Base-by-base conservation (phyloP, 2,888 invertebrate genomes). In the Drosophila koepferae region DNA sequence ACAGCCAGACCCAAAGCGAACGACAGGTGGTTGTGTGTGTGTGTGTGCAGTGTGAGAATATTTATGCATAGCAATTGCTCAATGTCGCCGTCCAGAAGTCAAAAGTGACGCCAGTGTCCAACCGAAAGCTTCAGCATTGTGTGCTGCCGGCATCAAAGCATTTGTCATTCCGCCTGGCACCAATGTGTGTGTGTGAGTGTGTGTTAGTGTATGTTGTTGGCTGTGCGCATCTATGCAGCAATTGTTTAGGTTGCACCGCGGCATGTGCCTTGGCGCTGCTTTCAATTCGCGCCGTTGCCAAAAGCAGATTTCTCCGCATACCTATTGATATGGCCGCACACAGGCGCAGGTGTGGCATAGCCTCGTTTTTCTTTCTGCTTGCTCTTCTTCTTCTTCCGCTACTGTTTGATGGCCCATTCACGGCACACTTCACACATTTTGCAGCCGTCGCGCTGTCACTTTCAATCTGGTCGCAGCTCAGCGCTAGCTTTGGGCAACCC, bases 31-130 rank as follows among this genome's bases (percentile, higher is more conserved):
- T 85, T 85, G 68, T 61, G 60, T 54, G 63, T 40, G 56, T 46
- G 59, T 31, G 64, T 56, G 31, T 73, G 84, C n/a, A 14, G 18
- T 20, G 55, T 2, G 40, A 63, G 40, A 65, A 74, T 81, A 89
- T 90, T 84, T 84, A 89, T 89, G 82, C 85, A 62, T 62, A 55
- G 90, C 85, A 86, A 90, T 89, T 87, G 81, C 84, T 90, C 90
- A 90, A 81, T 83, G 90, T 85, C 84, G 81, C 61, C 81, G 60
- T 86, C 73, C 79, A 48, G 43, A 68, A 68, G 70, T 46, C 44
- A 80, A 66, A 71, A 55, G 60, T 67, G 58, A 68, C 53, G 44
- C 36, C 64, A 43, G 46, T 54, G 59, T 65, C 65, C 41, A 61
- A 58, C 28, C 46, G n/a, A 59, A 48, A 48, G 46, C 41, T 56